Base-by-base conservation (phyloP, 2,888 invertebrate species). In the Drosophila koepferae region DNA sequence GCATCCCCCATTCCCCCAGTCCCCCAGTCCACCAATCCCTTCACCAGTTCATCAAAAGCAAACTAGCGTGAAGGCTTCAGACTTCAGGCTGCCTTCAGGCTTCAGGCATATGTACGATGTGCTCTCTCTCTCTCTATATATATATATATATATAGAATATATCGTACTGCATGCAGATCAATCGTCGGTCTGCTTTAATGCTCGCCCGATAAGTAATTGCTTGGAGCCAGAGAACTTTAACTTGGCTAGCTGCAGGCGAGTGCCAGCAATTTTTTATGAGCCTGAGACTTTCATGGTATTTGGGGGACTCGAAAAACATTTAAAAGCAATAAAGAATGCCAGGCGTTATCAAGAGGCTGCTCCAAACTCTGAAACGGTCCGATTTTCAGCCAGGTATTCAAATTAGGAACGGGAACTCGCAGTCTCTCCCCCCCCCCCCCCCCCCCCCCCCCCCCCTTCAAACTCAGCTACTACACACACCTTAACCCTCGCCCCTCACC, bases 311-410 rank as follows among this genome's bases (percentile, higher is more conserved):
- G 63, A 68, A 83, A 82, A 80, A 89, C 90, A 85, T 85, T 85
- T 77, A 82, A 85, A 89, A 71, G 85, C 90, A 75, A 89, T 85
- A 89, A 85, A 85, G 86, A 74, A 74, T 68, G 72, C 61, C 81
- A 53, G 72, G 86, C 86, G 88, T 85, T 85, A 89, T 85, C 84
- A 89, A 86, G 63, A 59, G 80, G 20, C 53, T 23, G 58, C 80
- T 60, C 60, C 49, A 58, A 54, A 59, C 63, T 48, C 59, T 20
- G 41, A 54, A 44, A 44, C 59, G 36, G 59, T 53, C 81, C 70
- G 67, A 75, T 62, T 72, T 67, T 67, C 73, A 60, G 68, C 54
- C 85, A 89, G 86, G 90, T 85, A 85, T 85, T 85, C 85, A 85
- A 85, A 85, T 85, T 89, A 88, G 85, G 46, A 41, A n/a, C 36